Evolutionary conservation across 2,888 invertebrate genomes (phyloP), one percentile per base, ranked within the genome.

Genomic region (Macrophya annulata): DNA sequence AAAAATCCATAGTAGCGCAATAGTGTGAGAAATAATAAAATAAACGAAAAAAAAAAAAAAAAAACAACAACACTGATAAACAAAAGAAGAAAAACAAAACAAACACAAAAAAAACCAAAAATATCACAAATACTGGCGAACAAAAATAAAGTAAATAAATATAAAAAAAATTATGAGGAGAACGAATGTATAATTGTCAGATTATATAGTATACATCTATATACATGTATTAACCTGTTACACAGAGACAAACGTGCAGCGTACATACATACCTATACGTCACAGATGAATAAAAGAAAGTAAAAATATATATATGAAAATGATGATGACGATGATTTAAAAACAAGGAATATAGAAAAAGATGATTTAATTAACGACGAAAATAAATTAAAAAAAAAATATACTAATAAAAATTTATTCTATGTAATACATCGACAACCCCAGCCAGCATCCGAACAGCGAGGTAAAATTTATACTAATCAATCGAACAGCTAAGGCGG

Each of bases 1-100:
- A 90, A 90, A 93, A 93, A 91, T 92, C 92, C 93, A 93, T 91
- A 90, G 92, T 93, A 93, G 93, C 92, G 93, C 92, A 93, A 93
- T 93, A 93, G 93, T 89, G 85, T 90, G 91, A 90, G 91, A 91
- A 90, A 87, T 87, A 87, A n/a, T n/a, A 85, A 79, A 55, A 86
- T 45, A 48, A 76, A 86, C 83, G 87, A 83, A 65, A 86, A 81
- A 85, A 86, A 84, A 85, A 85, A 85, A 85, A 87, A 87, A 86
- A 87, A 87, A 87, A 85, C 79, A 25, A 84, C 85, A 85, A 86
- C n/a, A n/a, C n/a, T n/a, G n/a, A n/a, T n/a, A n/a, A n/a, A n/a
- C 86, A 87, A 87, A 85, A 84, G 71, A 45, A 74, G n/a, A n/a
- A 31, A 45, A 21, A 84, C 72, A 74, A 84, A 51, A 79, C 82